These are phyloP conservation scores for Tinea semifulvella DNA, from an alignment of 2,888 invertebrate genomes.

Conservation along the genomic window DNA sequence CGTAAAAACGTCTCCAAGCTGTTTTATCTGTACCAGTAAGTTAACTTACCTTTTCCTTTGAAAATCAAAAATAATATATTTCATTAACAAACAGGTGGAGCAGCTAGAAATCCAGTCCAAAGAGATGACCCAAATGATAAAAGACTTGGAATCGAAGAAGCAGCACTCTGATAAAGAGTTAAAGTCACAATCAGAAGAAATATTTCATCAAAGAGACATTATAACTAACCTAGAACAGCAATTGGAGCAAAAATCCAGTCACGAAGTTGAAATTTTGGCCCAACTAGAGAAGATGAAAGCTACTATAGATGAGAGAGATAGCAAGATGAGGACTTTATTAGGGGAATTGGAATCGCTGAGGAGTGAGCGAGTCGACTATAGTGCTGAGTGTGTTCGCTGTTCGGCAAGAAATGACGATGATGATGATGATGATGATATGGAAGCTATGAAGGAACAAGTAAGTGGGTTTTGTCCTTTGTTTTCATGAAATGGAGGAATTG, in stretches of 20 bases:
- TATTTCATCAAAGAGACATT: slow-evolving; percentile 77
- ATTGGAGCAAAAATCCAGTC: slow-evolving; percentile 67
- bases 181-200: slow-evolving; percentile 79
- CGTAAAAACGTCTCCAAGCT: no score
- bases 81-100: slow-evolving; percentile 76
- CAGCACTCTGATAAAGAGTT: slow-evolving; percentile 75
- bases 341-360: slow-evolving; percentile 63
- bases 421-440: slow-evolving; percentile 31
- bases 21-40: no score
- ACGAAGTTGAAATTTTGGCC: slow-evolving; percentile 63
- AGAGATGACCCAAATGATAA: slow-evolving; percentile 71
- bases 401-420: slow-evolving; percentile 29
- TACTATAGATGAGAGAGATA: slow-evolving; percentile 63
- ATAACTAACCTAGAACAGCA: slow-evolving; percentile 81
- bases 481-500: not conserved
- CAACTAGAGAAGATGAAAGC: slow-evolving; percentile 66
- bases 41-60: no score
- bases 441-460: slow-evolving; percentile 44
- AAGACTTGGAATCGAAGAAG: slow-evolving; percentile 69
- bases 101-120: slow-evolving; percentile 79
- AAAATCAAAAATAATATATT: no score
- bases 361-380: slow-evolving; percentile 47
- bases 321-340: slow-evolving; percentile 61
- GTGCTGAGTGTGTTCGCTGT: slow-evolving; percentile 39
- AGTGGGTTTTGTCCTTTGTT: slow-evolving; percentile 14